phyloP scores from a whole-genome alignment of 2,113 vertebrate species.

The Acinonyx jubatus region DNA sequence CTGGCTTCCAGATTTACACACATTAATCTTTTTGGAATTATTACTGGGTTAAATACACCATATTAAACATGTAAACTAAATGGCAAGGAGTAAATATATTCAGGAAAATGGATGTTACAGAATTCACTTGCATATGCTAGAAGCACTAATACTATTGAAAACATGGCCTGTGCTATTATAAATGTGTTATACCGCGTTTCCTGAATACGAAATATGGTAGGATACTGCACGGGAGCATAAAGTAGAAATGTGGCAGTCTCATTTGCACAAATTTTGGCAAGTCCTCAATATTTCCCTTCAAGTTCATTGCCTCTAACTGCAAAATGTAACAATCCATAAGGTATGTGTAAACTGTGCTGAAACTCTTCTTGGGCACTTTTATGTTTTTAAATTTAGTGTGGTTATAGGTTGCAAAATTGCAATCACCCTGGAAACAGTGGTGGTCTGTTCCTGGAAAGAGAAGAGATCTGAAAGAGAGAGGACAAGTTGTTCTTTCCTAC shows the following conservation, averaged over 20 bases:
- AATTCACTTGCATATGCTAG: conserved; percentile 65
- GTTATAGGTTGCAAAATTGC: conserved; percentile 12
- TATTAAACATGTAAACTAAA: neutral
- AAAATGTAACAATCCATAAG: conserved; percentile 62
- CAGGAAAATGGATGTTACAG: neutral
- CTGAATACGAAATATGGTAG: conserved; percentile 64
- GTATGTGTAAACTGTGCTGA: conserved; percentile 39
- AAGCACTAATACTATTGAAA: conserved; percentile 74
- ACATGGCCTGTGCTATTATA: conserved; percentile 52
- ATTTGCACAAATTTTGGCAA: conserved; percentile 62
- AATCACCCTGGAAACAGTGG: neutral
- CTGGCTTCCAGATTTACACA: neutral
- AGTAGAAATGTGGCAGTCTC: conserved; percentile 60
- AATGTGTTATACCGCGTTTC: conserved; percentile 71
- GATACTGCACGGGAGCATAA: conserved; percentile 17
- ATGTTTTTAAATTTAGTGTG: conserved; percentile 44
- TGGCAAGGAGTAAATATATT: conserved; percentile 33
- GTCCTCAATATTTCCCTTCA: conserved; percentile 67
- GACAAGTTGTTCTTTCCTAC: neutral
- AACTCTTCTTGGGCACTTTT: neutral
- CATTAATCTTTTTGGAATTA: neutral
- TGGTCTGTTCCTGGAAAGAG: neutral
- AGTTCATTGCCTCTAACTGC: conserved; percentile 52
- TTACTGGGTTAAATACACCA: neutral
- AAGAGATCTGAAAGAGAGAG: neutral